A percentile compares a stretch with the other conserved stretches of the same genome.
Evolutionary conservation across 2,113 vertebrate species (phyloP).

Genomic region (Ceratotherium simum): DNA sequence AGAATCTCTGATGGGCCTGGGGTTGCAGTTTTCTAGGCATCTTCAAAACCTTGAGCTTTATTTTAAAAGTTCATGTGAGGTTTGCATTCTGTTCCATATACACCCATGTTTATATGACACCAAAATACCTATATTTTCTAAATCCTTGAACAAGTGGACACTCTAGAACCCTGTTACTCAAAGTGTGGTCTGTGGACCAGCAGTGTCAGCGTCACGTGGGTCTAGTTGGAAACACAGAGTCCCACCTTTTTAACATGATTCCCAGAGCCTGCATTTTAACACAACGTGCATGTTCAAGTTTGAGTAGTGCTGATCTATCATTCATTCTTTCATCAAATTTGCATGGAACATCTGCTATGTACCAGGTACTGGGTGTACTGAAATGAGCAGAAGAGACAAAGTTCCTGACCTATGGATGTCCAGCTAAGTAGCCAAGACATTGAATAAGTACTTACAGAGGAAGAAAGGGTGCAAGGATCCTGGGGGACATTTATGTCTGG

Average conservation of each 20-base stretch:
- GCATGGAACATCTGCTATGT: background rate
- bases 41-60: background rate
- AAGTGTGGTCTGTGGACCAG: background rate
- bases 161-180: background rate
- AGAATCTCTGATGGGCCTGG: background rate
- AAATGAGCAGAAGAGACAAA: background rate
- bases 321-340: background rate
- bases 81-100: background rate
- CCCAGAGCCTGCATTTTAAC: background rate
- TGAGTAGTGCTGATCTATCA: fast-evolving
- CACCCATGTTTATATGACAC: background rate
- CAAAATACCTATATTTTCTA: background rate
- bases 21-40: background rate
- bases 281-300: too few species aligned
- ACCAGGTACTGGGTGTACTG: background rate
- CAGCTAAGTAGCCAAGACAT: background rate
- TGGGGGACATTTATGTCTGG: background rate
- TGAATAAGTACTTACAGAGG: background rate
- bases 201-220: background rate
- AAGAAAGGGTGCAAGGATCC: background rate
- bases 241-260: background rate
- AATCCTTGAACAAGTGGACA: background rate
- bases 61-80: background rate
- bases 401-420: too few species aligned
- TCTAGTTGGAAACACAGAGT: background rate